Evolutionary conservation across 1,140 invertebrate species (phyloP).

Genomic region (Drosophila repleta): DNA sequence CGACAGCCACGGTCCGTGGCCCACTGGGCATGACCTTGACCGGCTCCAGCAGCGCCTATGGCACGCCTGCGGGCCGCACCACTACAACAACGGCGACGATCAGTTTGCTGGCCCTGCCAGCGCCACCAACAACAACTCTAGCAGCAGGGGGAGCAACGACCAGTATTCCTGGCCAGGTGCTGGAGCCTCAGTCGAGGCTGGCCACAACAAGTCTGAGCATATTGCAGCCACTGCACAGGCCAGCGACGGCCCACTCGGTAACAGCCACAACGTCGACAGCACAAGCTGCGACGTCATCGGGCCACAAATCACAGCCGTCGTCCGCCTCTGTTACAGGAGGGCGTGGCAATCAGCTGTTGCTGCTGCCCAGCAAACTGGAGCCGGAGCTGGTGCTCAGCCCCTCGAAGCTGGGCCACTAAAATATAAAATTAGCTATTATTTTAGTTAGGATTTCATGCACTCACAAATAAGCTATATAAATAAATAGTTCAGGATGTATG

Average conservation of each 20-base stretch:
- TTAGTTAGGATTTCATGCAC: constrained; percentile 68
- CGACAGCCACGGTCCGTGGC: constrained; percentile 64
- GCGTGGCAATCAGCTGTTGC: constrained; percentile 50
- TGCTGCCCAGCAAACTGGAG: constrained; percentile 67
- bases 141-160: constrained; percentile 8
- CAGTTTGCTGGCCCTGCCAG: constrained; percentile 65
- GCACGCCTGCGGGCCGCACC: constrained; percentile 45
- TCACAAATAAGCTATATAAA: constrained; percentile 17
- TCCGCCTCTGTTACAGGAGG: constrained; percentile 55
- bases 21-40: constrained; percentile 74
- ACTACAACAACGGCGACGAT: constrained; percentile 54
- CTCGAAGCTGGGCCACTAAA: constrained; percentile 81
- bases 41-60: constrained; percentile 54
- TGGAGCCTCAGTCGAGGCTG: constrained; percentile 39
- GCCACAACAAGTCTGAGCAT: constrained; percentile 71
- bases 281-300: constrained; percentile 37
- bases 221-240: constrained; percentile 48
- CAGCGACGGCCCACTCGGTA: constrained; percentile 24
- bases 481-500: constrained; percentile 3
- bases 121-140: constrained; percentile 49
- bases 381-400: constrained; percentile 83
- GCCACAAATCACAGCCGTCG: constrained; percentile 69
- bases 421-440: constrained; percentile 54
- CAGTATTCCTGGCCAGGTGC: constrained; percentile 71
- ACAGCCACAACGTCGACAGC: constrained; percentile 32